Conservation (phyloP, 2,113 vertebrate species). For the Epinephelus lanceolatus region DNA sequence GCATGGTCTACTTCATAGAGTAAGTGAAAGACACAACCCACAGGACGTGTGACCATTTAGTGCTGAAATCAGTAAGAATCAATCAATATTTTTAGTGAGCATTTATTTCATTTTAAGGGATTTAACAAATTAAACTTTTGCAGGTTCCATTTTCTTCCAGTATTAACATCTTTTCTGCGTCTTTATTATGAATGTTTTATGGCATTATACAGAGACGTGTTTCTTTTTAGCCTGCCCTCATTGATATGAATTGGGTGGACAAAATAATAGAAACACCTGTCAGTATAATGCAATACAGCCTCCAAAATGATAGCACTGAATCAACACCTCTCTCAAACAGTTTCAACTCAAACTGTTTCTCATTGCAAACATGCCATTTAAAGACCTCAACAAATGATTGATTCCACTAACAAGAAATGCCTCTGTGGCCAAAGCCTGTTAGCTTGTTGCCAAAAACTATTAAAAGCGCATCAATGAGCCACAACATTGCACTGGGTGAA, state of each 20-base stretch:
- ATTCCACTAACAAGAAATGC: neutral
- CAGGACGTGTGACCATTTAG: neutral
- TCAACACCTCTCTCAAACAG: too few species aligned
- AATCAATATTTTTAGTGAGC: neutral
- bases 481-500: too few species aligned
- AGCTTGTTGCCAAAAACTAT: conserved; percentile 5
- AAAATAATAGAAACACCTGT: too few species aligned
- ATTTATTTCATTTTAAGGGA: too few species aligned
- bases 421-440: neutral
- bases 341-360: too few species aligned
- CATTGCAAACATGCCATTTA: too few species aligned
- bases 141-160: neutral
- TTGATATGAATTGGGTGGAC: too few species aligned
- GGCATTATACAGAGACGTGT: too few species aligned
- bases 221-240: too few species aligned
- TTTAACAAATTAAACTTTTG: neutral
- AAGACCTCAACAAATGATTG: too few species aligned
- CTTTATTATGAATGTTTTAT: neutral
- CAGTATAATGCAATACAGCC: too few species aligned
- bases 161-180: neutral
- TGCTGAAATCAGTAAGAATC: neutral
- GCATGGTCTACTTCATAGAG: conserved; percentile 99
- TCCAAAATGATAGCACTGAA: too few species aligned
- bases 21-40: conserved; percentile 82
- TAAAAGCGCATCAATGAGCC: neutral